A percentile compares a stretch with the other conserved stretches of the same genome.
These are phyloP conservation scores for Cecropterus lyciades DNA, from an alignment of 1,140 invertebrate genomes.

Conservation along the genomic window DNA sequence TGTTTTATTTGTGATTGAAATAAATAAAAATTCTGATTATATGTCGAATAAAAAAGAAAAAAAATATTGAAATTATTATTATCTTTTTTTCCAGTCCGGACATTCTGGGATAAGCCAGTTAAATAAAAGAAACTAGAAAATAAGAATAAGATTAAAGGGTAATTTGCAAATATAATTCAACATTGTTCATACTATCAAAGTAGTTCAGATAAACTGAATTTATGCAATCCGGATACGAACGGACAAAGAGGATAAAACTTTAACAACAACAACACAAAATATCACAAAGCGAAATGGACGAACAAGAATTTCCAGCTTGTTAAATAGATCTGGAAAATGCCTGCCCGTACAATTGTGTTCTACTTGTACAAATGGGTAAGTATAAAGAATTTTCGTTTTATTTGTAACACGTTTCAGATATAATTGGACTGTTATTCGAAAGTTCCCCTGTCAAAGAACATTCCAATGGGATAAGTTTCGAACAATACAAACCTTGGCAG, in stretches of 20 bases:
- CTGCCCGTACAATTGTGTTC: conserved; percentile 9
- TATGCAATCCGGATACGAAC: conserved; percentile 10
- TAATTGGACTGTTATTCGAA: conserved; percentile 25
- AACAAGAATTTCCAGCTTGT: conserved; percentile 33
- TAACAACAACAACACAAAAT: conserved; percentile 28
- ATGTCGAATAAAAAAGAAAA: too few species aligned
- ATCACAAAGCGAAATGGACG: conserved; percentile 26
- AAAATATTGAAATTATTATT: too few species aligned
- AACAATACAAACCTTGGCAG: background rate
- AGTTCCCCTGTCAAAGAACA: conserved; percentile 1
- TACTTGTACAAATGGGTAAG: background rate
- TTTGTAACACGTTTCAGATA: conserved; percentile 12
- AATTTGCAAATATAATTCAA: too few species aligned
- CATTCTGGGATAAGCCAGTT: too few species aligned
- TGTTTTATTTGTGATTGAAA: too few species aligned
- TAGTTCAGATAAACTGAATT: conserved; percentile 5
- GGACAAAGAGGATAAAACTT: conserved; percentile 27
- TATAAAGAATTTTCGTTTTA: conserved; percentile 19
- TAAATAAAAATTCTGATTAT: too few species aligned
- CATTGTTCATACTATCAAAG: too few species aligned
- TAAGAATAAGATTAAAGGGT: too few species aligned
- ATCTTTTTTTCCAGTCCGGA: too few species aligned
- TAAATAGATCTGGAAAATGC: conserved; percentile 28
- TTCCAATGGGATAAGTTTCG: background rate
- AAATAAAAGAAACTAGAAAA: background rate